These are phyloP conservation scores for Nebria brevicollis DNA, from an alignment of 2,888 invertebrate species.

Conservation along the genomic window DNA sequence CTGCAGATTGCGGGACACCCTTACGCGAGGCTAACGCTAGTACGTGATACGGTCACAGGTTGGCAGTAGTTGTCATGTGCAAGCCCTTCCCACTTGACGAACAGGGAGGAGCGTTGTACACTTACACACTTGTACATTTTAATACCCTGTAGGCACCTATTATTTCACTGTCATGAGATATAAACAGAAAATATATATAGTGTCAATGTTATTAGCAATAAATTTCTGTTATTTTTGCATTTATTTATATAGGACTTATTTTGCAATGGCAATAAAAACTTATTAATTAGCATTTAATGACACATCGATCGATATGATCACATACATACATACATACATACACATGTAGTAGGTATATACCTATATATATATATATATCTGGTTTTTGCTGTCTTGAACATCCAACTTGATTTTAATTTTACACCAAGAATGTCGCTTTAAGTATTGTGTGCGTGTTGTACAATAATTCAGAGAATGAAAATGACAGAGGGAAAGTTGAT, in stretches of 20 bases:
- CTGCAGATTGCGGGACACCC: slow-evolving; percentile 48
- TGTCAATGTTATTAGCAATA: slow-evolving; percentile 36
- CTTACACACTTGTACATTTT: slow-evolving; percentile 50
- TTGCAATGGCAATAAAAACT: not conserved
- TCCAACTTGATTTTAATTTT: too few species aligned
- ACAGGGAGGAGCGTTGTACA: slow-evolving; percentile 57
- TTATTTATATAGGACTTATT: slow-evolving; percentile 7
- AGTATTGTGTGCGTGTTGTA: slow-evolving; percentile 4
- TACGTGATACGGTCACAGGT: slow-evolving; percentile 54
- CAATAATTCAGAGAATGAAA: not conserved
- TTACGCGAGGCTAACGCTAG: slow-evolving; percentile 53
- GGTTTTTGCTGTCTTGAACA: too few species aligned
- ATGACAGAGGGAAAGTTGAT: slow-evolving; percentile 50
- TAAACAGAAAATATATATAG: slow-evolving; percentile 52
- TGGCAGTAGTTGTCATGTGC: slow-evolving; percentile 60
- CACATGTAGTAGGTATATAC: not conserved
- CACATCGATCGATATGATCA: not conserved
- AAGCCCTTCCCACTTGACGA: slow-evolving; percentile 55
- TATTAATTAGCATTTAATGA: slow-evolving; percentile 16
- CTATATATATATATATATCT: too few species aligned
- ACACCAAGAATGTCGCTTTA: not conserved
- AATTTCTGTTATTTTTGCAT: slow-evolving; percentile 15
- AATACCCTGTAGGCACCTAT: slow-evolving; percentile 49
- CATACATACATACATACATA: slow-evolving; percentile 3
- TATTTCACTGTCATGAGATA: slow-evolving; percentile 55